These are phyloP conservation scores for Campylorhamphus procurvoides DNA, from an alignment of 2,113 vertebrate genomes.

Conservation along the genomic window DNA sequence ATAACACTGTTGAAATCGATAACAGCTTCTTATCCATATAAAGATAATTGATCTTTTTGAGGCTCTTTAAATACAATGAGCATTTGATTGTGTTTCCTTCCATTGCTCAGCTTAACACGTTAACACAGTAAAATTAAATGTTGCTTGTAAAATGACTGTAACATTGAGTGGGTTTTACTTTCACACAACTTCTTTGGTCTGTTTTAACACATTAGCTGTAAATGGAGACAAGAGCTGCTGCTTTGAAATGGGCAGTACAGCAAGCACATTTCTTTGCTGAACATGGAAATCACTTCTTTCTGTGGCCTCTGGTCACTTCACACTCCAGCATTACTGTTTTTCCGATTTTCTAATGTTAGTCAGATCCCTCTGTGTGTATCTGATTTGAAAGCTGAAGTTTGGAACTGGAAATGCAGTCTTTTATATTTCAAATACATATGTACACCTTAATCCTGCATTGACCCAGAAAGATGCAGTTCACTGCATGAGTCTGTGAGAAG, in stretches of 20 bases:
- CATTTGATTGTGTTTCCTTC: constrained; percentile 42
- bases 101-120: background rate
- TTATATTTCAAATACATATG: background rate
- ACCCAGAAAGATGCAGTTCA: background rate
- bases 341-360: background rate
- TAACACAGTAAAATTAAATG: constrained; percentile 42
- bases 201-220: background rate
- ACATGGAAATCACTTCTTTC: fast-evolving
- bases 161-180: background rate
- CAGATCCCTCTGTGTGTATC: background rate
- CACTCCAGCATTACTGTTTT: background rate
- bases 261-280: background rate
- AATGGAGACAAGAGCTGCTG: background rate
- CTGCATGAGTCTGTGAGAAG: background rate
- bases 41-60: constrained; percentile 52
- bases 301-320: background rate
- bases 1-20: constrained; percentile 51
- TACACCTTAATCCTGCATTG: background rate
- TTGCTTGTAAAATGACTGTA: constrained; percentile 26
- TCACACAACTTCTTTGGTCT: background rate
- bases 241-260: background rate
- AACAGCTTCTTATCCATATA: constrained; percentile 16
- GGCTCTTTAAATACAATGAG: constrained; percentile 24
- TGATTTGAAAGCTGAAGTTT: background rate
- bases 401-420: background rate